Evolutionary conservation across 2,113 vertebrate genomes (phyloP).

Genomic region (Phylloscopus trochilus): DNA sequence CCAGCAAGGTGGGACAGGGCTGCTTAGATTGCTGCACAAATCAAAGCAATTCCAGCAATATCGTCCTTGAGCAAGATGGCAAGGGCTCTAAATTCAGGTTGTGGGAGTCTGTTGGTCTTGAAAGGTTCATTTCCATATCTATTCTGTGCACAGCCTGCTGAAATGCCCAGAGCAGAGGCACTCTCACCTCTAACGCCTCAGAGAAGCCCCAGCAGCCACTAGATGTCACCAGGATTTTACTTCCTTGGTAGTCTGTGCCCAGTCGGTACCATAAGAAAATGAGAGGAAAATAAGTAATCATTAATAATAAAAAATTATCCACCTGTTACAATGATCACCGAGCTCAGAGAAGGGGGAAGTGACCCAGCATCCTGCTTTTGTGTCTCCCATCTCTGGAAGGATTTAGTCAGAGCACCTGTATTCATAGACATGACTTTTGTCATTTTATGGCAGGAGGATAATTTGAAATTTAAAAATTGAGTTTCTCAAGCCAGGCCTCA

Average conservation of each 20-base stretch:
- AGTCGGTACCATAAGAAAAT: rapidly evolving
- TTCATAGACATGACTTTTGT: rapidly evolving
- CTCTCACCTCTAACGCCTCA: not conserved
- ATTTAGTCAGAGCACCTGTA: not conserved
- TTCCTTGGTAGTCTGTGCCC: not conserved
- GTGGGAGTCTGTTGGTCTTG: not conserved
- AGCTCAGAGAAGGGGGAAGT: not conserved
- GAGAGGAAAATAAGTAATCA: not conserved
- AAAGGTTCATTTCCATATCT: not conserved
- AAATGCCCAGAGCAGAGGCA: not conserved
- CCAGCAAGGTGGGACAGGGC: not conserved
- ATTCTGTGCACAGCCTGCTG: not conserved
- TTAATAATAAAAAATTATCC: not conserved
- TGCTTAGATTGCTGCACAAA: not conserved
- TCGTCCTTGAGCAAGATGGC: not conserved
- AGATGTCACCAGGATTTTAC: conserved; percentile 56
- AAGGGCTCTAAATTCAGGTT: not conserved
- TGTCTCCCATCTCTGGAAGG: not conserved
- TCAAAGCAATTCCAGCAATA: not conserved
- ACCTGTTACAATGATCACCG: not conserved
- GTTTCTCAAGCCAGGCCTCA: not conserved
- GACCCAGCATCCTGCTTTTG: not conserved
- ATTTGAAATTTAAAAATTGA: rapidly evolving
- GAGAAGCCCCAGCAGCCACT: not conserved
- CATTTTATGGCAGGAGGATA: not conserved